Evolutionary conservation across 1,140 invertebrate genomes (phyloP), one percentile per base, ranked within the genome.

Genomic region (Drosophila pandora): DNA sequence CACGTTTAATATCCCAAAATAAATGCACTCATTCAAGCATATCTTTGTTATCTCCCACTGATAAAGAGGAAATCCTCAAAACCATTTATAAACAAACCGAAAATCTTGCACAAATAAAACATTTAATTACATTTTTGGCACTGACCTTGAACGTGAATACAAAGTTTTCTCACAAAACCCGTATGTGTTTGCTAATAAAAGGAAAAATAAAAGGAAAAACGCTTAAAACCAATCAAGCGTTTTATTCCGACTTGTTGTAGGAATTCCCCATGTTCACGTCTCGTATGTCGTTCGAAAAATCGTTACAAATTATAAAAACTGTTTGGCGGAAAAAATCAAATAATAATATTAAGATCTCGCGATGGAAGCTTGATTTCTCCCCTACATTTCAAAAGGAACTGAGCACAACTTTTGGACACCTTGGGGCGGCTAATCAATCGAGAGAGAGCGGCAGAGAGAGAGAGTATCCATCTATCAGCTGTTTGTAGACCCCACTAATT

Each of bases 81-180:
- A 17, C 5, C n/a, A 25, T 48, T 55, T 55, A 47, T 57, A 74
- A 74, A 74, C 70, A 74, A 37, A 37, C 12, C 69, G 3, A 74
- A 58, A 23, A 75, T 57, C 41, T 43, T 34, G 50, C 21, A 57
- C 41, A 39, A 37, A 45, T 56, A 23, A 34, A 34, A 34, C 7
- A 37, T 48, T 59, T 53, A 53, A 57, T 57, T 76, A 34, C 28
- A 23, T 53, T 74, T 17, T 75, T 28, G 43, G 41, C 48, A 13
- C 63, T 79, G 56, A 87, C 83, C 83, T 87, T 87, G 83, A 76
- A 76, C 72, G 57, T 88, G 67, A 73, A 76, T 75, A 67, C 21
- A 54, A 67, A 45, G 52, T 50, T 62, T 48, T 25, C 23, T 28
- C 45, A 32, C n/a, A 22, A 32, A 22, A 28, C 54, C 17, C 17